Evolutionary conservation across 2,113 vertebrate species (phyloP), one percentile per base, ranked within the genome.

Genomic region (Peromyscus leucopus): DNA sequence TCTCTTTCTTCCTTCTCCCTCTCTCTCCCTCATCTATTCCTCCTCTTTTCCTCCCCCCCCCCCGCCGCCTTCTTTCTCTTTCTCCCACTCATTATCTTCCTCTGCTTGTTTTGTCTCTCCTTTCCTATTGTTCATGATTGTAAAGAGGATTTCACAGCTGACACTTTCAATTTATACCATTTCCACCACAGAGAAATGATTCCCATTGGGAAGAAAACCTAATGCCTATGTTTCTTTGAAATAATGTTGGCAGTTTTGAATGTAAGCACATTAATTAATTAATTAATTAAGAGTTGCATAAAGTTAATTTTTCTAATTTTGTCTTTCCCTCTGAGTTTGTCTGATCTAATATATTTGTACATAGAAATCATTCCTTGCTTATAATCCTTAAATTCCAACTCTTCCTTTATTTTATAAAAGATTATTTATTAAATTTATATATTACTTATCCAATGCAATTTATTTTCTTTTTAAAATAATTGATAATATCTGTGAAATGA

Each of bases 261-360:
- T 31, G 82, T 83, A 55, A 88, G 21, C 36, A 51, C 69, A 72
- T 78, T 88, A 95, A 91, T 91, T 33, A 9, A 93, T 93, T 75
- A 93, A 76, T 65, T 72, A 57, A 79, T 65, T 72, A 57, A 79
- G 19, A 21, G 3, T 80, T 85, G 7, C 16, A 72, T 36, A 42
- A 57, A 65, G 46, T 85, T 89, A 93, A 79, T 91, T 89, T 96
- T 93, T 33, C 46, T 48, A 83, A 63, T 63, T 84, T 59, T 63
- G 24, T 10, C 92, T 94, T 36, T 67, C 33, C 22, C 76, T 42
- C n/a, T 93, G 46, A 79, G 51, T 89, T 91, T 85, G 42, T 89
- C 84, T 61, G 39, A 74, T 89, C 46, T 83, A 84, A 84, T 93
- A 42, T 74, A 42, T 57, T 15, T 31, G 46, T 39, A 36, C 24